Evolutionary conservation across 2,797 vertebrate genomes (phyloP).

Genomic region (Apodemus agrarius): DNA sequence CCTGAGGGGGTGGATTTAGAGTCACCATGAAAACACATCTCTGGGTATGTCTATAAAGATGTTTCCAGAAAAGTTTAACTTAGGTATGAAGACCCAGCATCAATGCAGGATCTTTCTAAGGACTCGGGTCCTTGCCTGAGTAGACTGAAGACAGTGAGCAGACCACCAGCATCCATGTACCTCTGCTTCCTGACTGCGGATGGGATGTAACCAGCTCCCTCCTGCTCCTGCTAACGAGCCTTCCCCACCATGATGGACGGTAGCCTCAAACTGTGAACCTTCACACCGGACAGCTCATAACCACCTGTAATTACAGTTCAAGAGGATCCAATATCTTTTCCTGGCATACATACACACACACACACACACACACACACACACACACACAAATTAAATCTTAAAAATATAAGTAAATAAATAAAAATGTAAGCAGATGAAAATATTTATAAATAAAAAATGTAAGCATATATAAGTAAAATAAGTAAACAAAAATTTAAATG

Average conservation of each 20-base stretch:
- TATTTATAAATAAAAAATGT: neutral
- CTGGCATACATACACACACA: neutral
- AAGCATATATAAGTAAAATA: no score
- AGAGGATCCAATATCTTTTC: neutral
- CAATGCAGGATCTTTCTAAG: neutral
- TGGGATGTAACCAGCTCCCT: neutral
- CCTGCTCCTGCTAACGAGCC: neutral
- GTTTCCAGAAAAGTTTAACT: neutral
- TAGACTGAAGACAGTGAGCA: neutral
- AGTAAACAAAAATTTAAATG: neutral
- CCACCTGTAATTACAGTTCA: neutral
- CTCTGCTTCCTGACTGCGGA: neutral
- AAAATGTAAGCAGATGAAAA: no score
- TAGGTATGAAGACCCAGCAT: neutral
- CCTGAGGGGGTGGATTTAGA: neutral
- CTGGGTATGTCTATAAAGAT: neutral
- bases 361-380: neutral
- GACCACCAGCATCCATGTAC: neutral
- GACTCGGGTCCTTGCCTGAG: neutral
- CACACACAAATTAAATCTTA: neutral
- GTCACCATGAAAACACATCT: neutral
- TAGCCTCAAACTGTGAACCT: neutral
- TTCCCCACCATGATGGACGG: neutral
- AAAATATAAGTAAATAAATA: neutral
- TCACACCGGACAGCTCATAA: no score